A percentile compares a stretch with the other conserved stretches of the same genome.
phyloP scores from a whole-genome alignment of 2,797 vertebrate genomes.

The Microtus obscurus region DNA sequence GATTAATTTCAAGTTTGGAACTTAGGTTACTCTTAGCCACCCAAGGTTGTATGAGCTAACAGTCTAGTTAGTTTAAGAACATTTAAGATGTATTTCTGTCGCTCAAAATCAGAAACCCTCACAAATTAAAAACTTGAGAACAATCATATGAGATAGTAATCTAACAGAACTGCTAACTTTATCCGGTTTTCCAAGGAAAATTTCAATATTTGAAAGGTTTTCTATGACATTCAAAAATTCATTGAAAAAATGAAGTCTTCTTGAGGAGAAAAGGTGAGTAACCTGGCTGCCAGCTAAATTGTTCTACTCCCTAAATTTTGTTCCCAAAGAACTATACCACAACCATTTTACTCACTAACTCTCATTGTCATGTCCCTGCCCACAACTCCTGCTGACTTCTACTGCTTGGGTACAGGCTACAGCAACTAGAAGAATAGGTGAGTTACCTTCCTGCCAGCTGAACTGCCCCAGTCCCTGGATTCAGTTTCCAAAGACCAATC shows the following conservation, averaged over 20 bases:
- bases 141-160: slow-evolving; percentile 45
- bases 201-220: slow-evolving; percentile 54
- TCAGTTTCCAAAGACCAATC: background rate
- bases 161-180: slow-evolving; percentile 44
- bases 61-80: slow-evolving; percentile 3
- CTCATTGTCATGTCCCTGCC: background rate
- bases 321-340: background rate
- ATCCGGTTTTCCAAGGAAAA: slow-evolving; percentile 45
- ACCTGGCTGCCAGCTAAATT: background rate
- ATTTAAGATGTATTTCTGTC: slow-evolving; percentile 54
- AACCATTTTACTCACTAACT: background rate
- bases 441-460: background rate
- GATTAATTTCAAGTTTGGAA: slow-evolving; percentile 37
- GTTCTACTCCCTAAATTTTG: background rate
- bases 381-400: no score
- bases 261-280: background rate
- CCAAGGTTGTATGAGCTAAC: slow-evolving; percentile 7
- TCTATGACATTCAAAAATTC: slow-evolving; percentile 38
- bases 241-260: slow-evolving; percentile 39
- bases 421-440: background rate
- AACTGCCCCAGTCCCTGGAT: background rate
- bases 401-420: no score
- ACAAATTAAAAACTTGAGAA: slow-evolving; percentile 56
- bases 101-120: slow-evolving; percentile 31
- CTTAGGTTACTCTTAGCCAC: background rate